phyloP scores from a whole-genome alignment of 2,113 vertebrate genomes.

The Eubucco bourcierii region DNA sequence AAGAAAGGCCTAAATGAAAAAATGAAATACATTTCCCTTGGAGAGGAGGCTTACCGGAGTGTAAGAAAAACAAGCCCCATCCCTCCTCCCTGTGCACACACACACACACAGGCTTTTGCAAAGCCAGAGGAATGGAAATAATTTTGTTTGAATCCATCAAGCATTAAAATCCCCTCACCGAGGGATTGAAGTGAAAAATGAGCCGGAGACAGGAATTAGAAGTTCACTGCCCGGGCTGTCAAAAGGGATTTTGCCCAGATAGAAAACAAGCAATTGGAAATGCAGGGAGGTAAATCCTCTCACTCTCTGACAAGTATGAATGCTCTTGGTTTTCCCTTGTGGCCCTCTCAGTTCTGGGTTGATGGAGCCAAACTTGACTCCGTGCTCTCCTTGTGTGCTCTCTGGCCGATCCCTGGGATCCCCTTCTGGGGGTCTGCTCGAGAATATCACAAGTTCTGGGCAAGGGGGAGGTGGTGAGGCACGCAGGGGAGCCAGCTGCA shows the following conservation, averaged over 20 bases:
- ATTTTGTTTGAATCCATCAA: constrained; percentile 75
- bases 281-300: constrained; percentile 56
- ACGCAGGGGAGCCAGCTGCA: neutral
- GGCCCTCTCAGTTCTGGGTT: neutral
- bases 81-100: neutral
- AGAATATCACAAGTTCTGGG: neutral
- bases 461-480: neutral
- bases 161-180: constrained; percentile 71
- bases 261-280: constrained; percentile 68
- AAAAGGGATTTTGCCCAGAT: constrained; percentile 72
- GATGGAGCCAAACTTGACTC: neutral
- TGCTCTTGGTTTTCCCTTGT: neutral
- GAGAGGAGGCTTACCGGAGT: constrained; percentile 47
- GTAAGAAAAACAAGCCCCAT: constrained; percentile 40
- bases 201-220: constrained; percentile 70
- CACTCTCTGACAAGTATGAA: neutral
- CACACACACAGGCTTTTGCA: constrained; percentile 52
- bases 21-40: constrained; percentile 34
- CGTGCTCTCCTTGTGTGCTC: neutral
- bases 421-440: neutral
- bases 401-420: neutral
- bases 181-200: constrained; percentile 75
- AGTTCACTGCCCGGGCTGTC: constrained; percentile 67
- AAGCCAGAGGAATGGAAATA: constrained; percentile 72
- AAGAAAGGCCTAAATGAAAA: constrained; percentile 40